phyloP scores from a whole-genome alignment of 2,888 invertebrate species.

The Punctoribates punctum region DNA sequence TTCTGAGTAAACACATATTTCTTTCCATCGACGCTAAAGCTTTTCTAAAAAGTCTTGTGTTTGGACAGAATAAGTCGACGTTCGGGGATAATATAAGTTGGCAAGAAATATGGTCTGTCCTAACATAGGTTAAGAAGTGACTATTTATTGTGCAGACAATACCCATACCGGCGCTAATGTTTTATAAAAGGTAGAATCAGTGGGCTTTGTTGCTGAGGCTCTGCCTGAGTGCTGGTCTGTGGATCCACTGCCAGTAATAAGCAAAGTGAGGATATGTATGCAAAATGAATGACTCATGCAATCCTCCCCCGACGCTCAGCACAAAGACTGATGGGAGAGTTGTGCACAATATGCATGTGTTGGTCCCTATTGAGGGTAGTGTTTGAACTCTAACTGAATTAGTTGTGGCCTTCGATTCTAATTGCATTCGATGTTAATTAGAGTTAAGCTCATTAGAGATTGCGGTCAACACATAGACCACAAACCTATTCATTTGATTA shows the following conservation, averaged over 20 bases:
- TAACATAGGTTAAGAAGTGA: slow-evolving; percentile 26
- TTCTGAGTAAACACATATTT: background rate
- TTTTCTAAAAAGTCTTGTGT: slow-evolving; percentile 6
- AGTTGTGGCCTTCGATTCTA: background rate
- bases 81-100: slow-evolving; percentile 6
- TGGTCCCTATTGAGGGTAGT: background rate
- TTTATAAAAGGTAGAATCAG: background rate
- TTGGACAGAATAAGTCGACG: background rate
- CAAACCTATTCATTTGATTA: slow-evolving; percentile 19
- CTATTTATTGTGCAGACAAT: slow-evolving; percentile 6
- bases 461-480: background rate
- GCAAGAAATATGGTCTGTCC: slow-evolving; percentile 16
- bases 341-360: background rate
- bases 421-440: slow-evolving; percentile 30
- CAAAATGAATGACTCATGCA: slow-evolving; percentile 23
- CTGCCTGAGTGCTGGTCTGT: background rate
- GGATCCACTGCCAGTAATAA: background rate
- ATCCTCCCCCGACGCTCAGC: slow-evolving; percentile 3
- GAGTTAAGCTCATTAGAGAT: slow-evolving; percentile 18
- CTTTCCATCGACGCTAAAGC: background rate
- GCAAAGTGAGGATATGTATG: background rate
- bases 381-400: slow-evolving; percentile 19
- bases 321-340: background rate
- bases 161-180: background rate
- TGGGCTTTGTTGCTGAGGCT: background rate